Evolutionary conservation across 2,797 vertebrate species (phyloP), one percentile per base, ranked within the genome.

Genomic region (Chelon labrosus): DNA sequence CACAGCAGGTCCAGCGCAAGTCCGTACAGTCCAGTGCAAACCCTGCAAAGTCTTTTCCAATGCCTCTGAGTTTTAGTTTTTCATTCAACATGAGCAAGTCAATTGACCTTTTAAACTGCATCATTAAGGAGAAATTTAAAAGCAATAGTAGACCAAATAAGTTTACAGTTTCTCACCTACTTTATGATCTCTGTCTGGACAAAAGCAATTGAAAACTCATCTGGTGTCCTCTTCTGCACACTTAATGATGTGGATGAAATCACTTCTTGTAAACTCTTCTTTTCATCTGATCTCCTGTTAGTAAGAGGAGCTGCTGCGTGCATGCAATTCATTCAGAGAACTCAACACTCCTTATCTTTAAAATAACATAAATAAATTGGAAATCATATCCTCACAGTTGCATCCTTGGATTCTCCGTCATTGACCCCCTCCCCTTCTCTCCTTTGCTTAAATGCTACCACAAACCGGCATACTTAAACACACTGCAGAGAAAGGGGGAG

Each of bases 381-480:
- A 78, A 84, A 84, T 75, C 59, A 87, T 39, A 86, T 62, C 63
- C 19, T 63, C 11, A 54, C 61, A 54, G 84, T 79, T 80, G 70
- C 65, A 81, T 74, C 12, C 31, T 38, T 63, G 47, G 64, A 77
- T 72, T 67, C 42, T 17, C 76, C 70, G 72, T 84, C 63, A 64
- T 50, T 25, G 63, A 66, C 27, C 38, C 9, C 3, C 20, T 27
- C 17, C n/a, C 14, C 19, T 17, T 59, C 12, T 35, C 53, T 22
- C 20, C 42, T 11, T 51, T 19, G 42, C 37, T 64, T 57, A 16
- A 47, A 66, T 65, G 19, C 59, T 67, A 47, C 41, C 20, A 58
- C 39, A 67, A 11, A 75, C 37, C 50, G 20, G 20, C 22, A 44
- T 13, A 52, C 22, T 60, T 27, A 25, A 54, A 63, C 55, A 65